Evolutionary conservation across 2,888 invertebrate genomes (phyloP), one percentile per base, ranked within the genome.

Genomic region (Lacanobia wlatinum): DNA sequence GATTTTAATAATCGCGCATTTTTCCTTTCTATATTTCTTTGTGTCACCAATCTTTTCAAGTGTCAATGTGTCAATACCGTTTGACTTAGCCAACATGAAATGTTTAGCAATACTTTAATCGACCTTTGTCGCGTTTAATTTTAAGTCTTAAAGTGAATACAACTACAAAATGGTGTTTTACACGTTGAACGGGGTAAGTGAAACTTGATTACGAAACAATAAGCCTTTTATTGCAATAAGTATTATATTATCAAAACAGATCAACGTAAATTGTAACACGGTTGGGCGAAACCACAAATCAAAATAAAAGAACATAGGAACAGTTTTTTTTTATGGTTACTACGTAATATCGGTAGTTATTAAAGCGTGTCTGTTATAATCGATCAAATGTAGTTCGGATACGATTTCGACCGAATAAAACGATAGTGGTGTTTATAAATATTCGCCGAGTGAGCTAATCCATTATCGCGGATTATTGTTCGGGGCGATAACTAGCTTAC

Each of bases 381-480:
- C 89, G 88, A 90, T 89, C 87, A 87, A 87, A 88, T 85, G 80
- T 86, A 87, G 87, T 84, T 91, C 88, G 88, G 91, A 88, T 89
- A 90, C 87, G 87, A 90, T 83, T 90, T 90, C 87, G 87, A 87
- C 88, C 92, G 92, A 92, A 91, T 87, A 89, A 87, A 87, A 77
- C 91, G 92, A 93, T 94, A 92, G 92, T 92, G 90, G 91, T 93
- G 92, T 95, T 95, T 95, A 94, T 93, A 95, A 94, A 95, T 94
- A 94, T 91, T 89, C 92, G 87, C 84, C 84, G 87, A 89, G 89
- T 90, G 91, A 90, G 94, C 89, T 96, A 96, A 96, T 96, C 95
- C 96, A 92, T 94, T 94, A 96, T 95, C 94, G 92, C 86, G 95
- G 96, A 96, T 96, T 96, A 96, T 93, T 93, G 94, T 92, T 92